Conservation (phyloP, 92 coral and sea anemone genomes). For the Zoanthus gigantus region DNA sequence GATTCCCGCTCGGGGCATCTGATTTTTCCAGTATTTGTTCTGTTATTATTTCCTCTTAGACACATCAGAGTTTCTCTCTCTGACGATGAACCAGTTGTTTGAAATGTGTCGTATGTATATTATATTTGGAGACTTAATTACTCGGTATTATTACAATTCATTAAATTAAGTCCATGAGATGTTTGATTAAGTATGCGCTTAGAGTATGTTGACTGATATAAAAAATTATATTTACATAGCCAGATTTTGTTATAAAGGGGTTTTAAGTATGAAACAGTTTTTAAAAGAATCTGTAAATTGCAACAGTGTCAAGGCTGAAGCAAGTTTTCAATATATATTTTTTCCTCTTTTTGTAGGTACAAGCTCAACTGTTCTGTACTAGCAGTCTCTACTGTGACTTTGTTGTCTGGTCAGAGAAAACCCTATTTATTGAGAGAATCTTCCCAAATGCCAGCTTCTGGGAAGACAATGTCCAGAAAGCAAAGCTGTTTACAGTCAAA, state of each 20-base stretch:
- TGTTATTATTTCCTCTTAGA: too few relatives aligned
- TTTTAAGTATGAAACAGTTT: conserved; percentile 14
- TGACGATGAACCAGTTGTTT: too few relatives aligned
- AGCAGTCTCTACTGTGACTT: conserved; percentile 57
- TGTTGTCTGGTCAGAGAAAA: conserved; percentile 67
- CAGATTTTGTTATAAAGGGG: conserved; percentile 25
- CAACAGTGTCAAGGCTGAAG: conserved; percentile 23
- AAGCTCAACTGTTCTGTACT: conserved; percentile 68
- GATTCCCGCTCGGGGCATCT: too few relatives aligned
- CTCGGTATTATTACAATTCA: too few relatives aligned
- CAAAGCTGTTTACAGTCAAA: conserved; percentile 51
- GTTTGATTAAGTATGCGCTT: conserved; percentile 4
- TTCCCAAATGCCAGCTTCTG: conserved; percentile 58
- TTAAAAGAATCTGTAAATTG: background rate
- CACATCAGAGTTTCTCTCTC: too few relatives aligned
- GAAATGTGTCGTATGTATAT: too few relatives aligned
- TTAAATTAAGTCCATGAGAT: conserved; percentile 8
- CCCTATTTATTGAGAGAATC: conserved; percentile 53
- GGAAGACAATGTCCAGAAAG: conserved; percentile 53
- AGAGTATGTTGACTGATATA: background rate
- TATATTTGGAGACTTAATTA: too few relatives aligned
- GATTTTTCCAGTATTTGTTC: too few relatives aligned
- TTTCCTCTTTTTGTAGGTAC: conserved; percentile 58
- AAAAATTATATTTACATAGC: conserved; percentile 8
- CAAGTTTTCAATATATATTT: conserved; percentile 7